Evolutionary conservation across 1,140 invertebrate species (phyloP), one percentile per base, ranked within the genome.

Genomic region (Drosophila chauvacae): DNA sequence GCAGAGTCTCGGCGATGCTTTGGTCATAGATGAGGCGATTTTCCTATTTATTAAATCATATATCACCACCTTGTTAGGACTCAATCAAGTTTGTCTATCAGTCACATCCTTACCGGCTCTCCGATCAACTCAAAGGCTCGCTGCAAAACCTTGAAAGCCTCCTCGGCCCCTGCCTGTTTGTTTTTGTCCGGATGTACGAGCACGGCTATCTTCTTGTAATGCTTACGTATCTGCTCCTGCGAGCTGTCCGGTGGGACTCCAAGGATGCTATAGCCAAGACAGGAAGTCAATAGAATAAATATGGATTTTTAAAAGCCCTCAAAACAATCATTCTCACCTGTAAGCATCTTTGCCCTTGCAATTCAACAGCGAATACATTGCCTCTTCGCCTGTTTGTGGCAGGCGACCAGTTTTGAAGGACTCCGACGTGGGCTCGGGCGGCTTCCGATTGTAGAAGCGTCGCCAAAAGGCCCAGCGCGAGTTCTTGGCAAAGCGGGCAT

Each of bases 131-230:
- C 97, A 93, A 99, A 98, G 28, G 98, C 97, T 92, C 98, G 96
- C 72, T 97, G 97, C 74, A 98, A 93, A 91, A 98, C 98, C 93
- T 98, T 98, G 92, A 99, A 99, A 30, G 97, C 97, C 93, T 99
- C 98, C 92, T 98, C 98, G 10, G 98, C 97, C 53, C 98, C 97
- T 11, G 97, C 96, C 92, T 98, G 97, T 90, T 96, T 96, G 93
- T 98, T 98, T 94, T 99, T 98, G 91, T 98, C 97, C 1, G 98
- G 98, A 94, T 99, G 98, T 47, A 99, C 97, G 14, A 99, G 94
- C 87, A 98, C 96, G 5, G 97, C 97, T 93, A 98, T 98, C 77
- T 96, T 95, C 85, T 97, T 96, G 91, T 98, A 98, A 94, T 98
- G 98, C 83, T 96, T 96, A 87, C 97, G 97, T 82, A 99, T 98